Conservation (phyloP, 92 coral and sea anemone genomes). For the Parazoanthus atlanticus region DNA sequence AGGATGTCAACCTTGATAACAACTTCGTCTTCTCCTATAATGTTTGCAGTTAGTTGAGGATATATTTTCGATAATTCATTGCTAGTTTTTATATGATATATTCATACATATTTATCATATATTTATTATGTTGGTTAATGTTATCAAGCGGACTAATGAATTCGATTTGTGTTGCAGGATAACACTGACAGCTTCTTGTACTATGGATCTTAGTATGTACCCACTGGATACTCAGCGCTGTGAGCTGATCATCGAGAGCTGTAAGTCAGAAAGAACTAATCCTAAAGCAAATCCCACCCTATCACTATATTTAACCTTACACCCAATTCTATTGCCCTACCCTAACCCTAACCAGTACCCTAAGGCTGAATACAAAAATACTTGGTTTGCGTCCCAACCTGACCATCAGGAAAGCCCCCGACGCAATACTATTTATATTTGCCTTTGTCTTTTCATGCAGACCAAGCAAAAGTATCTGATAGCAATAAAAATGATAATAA, state of each 20-base stretch:
- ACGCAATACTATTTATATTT: too few species aligned
- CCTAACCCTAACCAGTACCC: neutral
- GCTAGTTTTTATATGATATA: too few species aligned
- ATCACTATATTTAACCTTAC: neutral
- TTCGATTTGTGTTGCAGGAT: conserved; percentile 53
- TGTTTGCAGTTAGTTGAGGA: too few species aligned
- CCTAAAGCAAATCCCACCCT: neutral
- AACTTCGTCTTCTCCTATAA: too few species aligned
- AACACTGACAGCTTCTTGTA: conserved; percentile 84
- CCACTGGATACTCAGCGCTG: conserved; percentile 89
- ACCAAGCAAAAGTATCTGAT: too few species aligned
- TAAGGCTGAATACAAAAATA: too few species aligned
- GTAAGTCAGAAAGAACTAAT: conserved; percentile 58
- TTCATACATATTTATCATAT: too few species aligned
- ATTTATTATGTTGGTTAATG: neutral
- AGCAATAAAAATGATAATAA: too few species aligned
- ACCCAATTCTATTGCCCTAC: neutral
- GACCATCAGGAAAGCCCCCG: neutral
- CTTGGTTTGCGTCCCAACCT: neutral
- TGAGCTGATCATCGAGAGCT: conserved; percentile 78
- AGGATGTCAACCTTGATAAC: too few species aligned
- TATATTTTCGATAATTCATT: too few species aligned
- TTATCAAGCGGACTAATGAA: neutral
- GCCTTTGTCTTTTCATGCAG: too few species aligned
- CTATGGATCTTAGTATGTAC: conserved; percentile 82